phyloP scores from a whole-genome alignment of 2,888 invertebrate species.

The Caenorhabditis doughertyi region DNA sequence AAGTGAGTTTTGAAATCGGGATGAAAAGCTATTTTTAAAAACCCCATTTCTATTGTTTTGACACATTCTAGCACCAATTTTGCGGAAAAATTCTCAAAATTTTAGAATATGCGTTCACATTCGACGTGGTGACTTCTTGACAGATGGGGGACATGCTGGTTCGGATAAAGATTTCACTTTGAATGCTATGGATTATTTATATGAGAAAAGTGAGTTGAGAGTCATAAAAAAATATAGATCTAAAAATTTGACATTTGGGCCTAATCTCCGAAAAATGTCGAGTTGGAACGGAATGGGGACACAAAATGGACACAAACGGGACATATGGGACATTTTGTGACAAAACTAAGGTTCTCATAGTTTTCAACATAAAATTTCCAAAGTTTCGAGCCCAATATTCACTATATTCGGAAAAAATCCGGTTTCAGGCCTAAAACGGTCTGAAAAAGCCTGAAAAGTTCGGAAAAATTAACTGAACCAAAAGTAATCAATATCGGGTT shows the following conservation, averaged over 20 bases:
- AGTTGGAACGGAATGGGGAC: not conserved
- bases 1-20: conserved; percentile 31
- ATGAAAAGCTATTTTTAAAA: too few relatives aligned
- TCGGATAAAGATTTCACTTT: conserved; percentile 23
- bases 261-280: not conserved
- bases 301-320: not conserved
- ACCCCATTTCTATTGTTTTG: too few relatives aligned
- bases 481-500: too few relatives aligned
- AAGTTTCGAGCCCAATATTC: not conserved
- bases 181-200: conserved; percentile 34
- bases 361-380: not conserved
- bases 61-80: too few relatives aligned
- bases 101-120: conserved; percentile 50
- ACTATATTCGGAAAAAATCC: too few relatives aligned
- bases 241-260: conserved; percentile 5
- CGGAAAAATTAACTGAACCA: too few relatives aligned
- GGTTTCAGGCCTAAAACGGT: too few relatives aligned
- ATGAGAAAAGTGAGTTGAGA: conserved; percentile 17
- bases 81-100: too few relatives aligned
- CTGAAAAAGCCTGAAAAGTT: too few relatives aligned
- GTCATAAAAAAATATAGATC: too few relatives aligned
- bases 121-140: conserved; percentile 50
- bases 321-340: too few relatives aligned
- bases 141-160: conserved; percentile 35
- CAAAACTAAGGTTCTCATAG: too few relatives aligned